Evolutionary conservation across 2,888 invertebrate genomes (phyloP), one percentile per base, ranked within the genome.

Genomic region (Trichogramma dendrolimi): DNA sequence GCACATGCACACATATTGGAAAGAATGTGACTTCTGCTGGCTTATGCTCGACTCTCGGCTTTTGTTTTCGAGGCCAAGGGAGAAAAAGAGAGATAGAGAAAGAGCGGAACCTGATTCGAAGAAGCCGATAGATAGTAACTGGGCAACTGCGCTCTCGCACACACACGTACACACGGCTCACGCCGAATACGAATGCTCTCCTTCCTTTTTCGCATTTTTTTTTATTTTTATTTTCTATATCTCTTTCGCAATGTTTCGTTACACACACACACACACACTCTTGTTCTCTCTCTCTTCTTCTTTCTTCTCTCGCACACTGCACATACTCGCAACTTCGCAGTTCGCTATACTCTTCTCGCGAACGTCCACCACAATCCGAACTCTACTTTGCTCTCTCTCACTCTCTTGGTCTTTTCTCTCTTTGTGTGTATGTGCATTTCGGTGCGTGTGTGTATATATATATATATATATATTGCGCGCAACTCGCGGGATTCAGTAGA

Each of bases 401-500:
- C 27, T 27, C 27, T 27, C 27, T 27, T 27, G 27, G 27, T 27
- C 27, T 27, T 27, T 27, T 27, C 27, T 27, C 27, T 27, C 27
- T 27, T 27, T 27, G 27, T 27, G 27, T 27, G 27, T 27, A 27
- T 2, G 27, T 27, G 27, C 27, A 27, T 27, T 27, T 27, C 27
- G 27, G 27, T 27, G 27, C 27, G 27, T 27, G 27, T 27, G 27
- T 27, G 2, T 27, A 27, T 27, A 27, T 2, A 27, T 14, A 14
- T 14, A 14, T 14, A 14, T 27, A 27, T 27, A 27, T 27, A 27
- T 27, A 27, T 27, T 27, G 10, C 48, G 6, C 52, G 10, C 41
- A 8, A 53, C 47, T 48, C 61, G 54, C 27, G 54, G 61, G 61
- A 62, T 63, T 63, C 62, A 61, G 50, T 47, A 41, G 52, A 62